These are phyloP conservation scores for Chironex yamaguchii DNA, from an alignment of 30 jellyfish, hydroid and myxozoan genomes.

Conservation along the genomic window DNA sequence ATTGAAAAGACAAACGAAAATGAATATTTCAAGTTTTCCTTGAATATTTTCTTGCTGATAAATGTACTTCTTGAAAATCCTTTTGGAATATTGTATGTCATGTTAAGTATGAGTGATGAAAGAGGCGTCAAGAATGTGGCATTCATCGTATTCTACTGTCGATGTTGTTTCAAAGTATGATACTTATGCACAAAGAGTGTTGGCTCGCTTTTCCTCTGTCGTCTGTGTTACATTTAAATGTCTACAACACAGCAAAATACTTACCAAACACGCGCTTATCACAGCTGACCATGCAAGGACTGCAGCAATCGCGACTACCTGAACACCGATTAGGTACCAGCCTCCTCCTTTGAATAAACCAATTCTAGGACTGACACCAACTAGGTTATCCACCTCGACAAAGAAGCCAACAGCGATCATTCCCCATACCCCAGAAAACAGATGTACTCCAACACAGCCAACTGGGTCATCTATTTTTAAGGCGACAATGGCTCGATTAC, in stretches of 20 bases:
- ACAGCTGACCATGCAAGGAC: conserved; percentile 76
- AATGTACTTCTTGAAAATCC: too few species aligned
- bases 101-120: too few species aligned
- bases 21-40: too few species aligned
- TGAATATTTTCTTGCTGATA: too few species aligned
- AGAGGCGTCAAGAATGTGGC: too few species aligned
- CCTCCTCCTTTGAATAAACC: conserved; percentile 85
- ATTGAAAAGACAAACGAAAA: too few species aligned
- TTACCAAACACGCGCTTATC: conserved; percentile 82
- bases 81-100: too few species aligned
- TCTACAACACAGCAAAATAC: not conserved
- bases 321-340: conserved; percentile 57
- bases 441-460: conserved; percentile 90
- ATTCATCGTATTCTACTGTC: too few species aligned
- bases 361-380: not conserved
- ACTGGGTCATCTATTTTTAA: conserved; percentile 94
- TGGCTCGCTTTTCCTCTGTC: too few species aligned
- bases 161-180: too few species aligned
- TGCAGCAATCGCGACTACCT: conserved; percentile 61
- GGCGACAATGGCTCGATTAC: conserved; percentile 67
- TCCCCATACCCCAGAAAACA: conserved; percentile 90
- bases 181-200: too few species aligned
- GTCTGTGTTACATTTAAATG: too few species aligned
- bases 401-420: conserved; percentile 81
- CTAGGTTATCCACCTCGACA: conserved; percentile 72